A percentile compares a stretch with the other conserved stretches of the same genome.
phyloP scores from a whole-genome alignment of 2,797 vertebrate genomes.

The Yasuhikotakia modesta region DNA sequence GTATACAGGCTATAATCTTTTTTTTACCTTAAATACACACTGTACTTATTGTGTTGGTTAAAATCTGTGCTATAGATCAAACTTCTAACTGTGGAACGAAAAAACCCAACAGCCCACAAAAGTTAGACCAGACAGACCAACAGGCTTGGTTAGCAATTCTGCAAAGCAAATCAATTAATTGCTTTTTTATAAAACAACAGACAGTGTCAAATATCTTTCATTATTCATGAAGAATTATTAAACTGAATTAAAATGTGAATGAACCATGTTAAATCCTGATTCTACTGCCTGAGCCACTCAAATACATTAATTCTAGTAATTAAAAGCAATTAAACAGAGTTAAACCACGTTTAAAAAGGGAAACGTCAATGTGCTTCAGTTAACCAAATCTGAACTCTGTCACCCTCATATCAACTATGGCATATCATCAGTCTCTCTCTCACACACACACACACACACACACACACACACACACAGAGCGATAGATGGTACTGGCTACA shows the following conservation, averaged over 20 bases:
- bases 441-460: too few species aligned
- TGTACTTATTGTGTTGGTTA: too few species aligned
- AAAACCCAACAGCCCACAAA: too few species aligned
- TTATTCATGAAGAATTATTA: constrained; percentile 23
- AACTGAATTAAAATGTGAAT: constrained; percentile 6
- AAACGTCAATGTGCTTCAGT: neutral
- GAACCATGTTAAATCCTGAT: neutral
- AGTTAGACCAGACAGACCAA: too few species aligned
- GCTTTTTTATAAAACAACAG: neutral
- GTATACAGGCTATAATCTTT: too few species aligned
- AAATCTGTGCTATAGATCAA: too few species aligned
- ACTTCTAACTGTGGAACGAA: too few species aligned
- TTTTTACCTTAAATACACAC: too few species aligned
- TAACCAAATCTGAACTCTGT: constrained; percentile 3
- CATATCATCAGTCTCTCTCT: too few species aligned
- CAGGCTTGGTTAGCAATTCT: too few species aligned
- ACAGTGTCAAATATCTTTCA: constrained; percentile 4
- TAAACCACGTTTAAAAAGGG: neutral
- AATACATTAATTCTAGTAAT: neutral
- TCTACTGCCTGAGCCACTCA: neutral
- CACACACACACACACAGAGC: too few species aligned
- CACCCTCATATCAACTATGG: constrained; percentile 3
- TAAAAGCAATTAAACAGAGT: constrained; percentile 16
- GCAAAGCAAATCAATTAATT: too few species aligned
- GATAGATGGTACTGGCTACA: neutral